Evolutionary conservation across 2,797 vertebrate species (phyloP), one percentile per base, ranked within the genome.

Genomic region (Phyllotis vaccarum): DNA sequence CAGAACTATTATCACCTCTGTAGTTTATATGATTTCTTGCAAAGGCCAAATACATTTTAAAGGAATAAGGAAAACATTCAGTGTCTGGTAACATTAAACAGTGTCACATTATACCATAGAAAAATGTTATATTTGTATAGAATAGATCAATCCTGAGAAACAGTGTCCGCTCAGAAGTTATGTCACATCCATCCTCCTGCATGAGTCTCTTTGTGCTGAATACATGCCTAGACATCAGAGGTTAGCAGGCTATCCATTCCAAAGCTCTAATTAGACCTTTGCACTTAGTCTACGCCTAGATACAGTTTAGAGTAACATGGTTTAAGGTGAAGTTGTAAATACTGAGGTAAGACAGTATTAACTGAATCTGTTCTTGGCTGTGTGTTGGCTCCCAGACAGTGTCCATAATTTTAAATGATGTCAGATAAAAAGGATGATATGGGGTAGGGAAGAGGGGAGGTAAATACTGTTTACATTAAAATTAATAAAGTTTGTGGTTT

Each of bases 11-110:
- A 95, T 92, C 54, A 79, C 62, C 52, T 90, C 78, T 95, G 83
- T 31, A 86, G 24, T 90, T 96, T 78, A 82, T 88, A 80, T 66
- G 58, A 89, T 94, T 96, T 94, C 54, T 80, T 92, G 24, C 85
- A 68, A 96, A 94, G 37, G 43, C 22, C 82, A 97, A 89, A 64
- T 91, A 95, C 78, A 95, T 46, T 90, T 58, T 88, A 95, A 92
- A 95, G 46, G 80, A 94, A 11, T 86, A 95, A 95, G 60, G 17
- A 93, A 96, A 87, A 91, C 76, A 94, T 70, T 93, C 82, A 75
- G 43, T n/a, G 81, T 96, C 83, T 79, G 21, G 43, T 90, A 95
- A 89, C 43, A 96, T 52, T 83, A 92, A 85, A 34, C 21, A 58
- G 91, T 82, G 60, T 78, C 70, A 78, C 52, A 74, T 81, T 60